These are phyloP conservation scores for Barypeithes pellucidus DNA, from an alignment of 2,888 invertebrate species.

Conservation along the genomic window DNA sequence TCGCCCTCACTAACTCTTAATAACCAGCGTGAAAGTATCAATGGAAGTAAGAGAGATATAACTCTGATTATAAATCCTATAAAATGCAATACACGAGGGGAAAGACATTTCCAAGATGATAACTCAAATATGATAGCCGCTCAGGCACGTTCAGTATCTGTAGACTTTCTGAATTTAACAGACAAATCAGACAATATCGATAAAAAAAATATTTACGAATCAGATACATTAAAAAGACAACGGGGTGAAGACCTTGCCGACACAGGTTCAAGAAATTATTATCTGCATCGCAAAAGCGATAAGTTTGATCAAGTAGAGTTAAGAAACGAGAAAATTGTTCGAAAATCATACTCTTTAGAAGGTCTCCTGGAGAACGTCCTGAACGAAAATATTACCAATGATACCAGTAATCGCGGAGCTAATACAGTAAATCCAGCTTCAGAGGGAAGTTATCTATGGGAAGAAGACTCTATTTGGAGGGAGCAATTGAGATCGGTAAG, in stretches of 20 bases:
- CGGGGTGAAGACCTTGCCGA: conserved; percentile 74
- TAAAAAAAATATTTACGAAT: conserved; percentile 82
- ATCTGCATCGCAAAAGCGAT: conserved; percentile 60
- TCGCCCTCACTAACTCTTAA: conserved; percentile 73
- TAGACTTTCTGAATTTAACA: conserved; percentile 78
- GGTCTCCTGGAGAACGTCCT: conserved; percentile 74
- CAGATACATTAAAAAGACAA: conserved; percentile 76
- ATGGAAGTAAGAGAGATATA: conserved; percentile 78
- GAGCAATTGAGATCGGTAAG: conserved; percentile 86
- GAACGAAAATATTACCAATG: conserved; percentile 61
- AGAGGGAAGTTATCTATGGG: conserved; percentile 85
- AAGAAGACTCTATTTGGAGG: conserved; percentile 87
- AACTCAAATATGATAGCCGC: conserved; percentile 74
- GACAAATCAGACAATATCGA: conserved; percentile 80
- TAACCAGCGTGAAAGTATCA: conserved; percentile 80
- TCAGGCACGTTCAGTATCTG: conserved; percentile 77
- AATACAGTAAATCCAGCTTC: conserved; percentile 42
- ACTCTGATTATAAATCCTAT: conserved; percentile 84
- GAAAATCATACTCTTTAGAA: conserved; percentile 75
- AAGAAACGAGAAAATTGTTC: conserved; percentile 63
- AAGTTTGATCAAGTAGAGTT: conserved; percentile 61
- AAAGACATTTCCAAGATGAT: conserved; percentile 59
- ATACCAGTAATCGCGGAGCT: conserved; percentile 36
- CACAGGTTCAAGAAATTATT: conserved; percentile 72
- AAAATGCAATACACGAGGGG: conserved; percentile 66